These are phyloP conservation scores for Himalopsyche kuldschensis DNA, from an alignment of 2,888 invertebrate species.

Conservation along the genomic window DNA sequence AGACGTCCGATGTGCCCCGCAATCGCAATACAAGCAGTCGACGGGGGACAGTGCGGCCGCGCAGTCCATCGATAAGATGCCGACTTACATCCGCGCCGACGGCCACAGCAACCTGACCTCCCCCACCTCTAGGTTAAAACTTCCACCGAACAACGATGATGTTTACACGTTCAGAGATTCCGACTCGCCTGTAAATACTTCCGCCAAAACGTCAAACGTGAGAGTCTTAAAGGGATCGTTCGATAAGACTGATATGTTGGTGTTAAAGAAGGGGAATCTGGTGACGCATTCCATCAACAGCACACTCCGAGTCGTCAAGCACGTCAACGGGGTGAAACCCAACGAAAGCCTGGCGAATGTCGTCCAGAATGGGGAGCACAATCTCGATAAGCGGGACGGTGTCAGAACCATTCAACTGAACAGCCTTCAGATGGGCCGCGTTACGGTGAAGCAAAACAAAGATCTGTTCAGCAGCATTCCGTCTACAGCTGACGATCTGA, in stretches of 20 bases:
- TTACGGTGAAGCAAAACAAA: constrained; percentile 25
- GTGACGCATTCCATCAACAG: not conserved
- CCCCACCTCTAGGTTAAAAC: not conserved
- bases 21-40: constrained; percentile 53
- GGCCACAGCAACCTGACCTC: not conserved
- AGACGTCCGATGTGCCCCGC: constrained; percentile 56
- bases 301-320: constrained; percentile 6
- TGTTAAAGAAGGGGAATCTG: not conserved
- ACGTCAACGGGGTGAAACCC: constrained; percentile 21
- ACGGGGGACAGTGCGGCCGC: constrained; percentile 51
- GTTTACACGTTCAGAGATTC: constrained; percentile 58
- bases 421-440: not conserved
- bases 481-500: not conserved
- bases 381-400: constrained; percentile 1
- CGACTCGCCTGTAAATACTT: constrained; percentile 50
- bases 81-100: constrained; percentile 50
- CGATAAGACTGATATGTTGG: constrained; percentile 17
- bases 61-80: constrained; percentile 51
- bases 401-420: not conserved
- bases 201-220: not conserved
- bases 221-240: constrained; percentile 4
- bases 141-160: constrained; percentile 45
- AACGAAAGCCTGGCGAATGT: not conserved
- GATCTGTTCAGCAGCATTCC: constrained; percentile 25
- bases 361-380: constrained; percentile 15